Base-by-base conservation (phyloP, 2,888 invertebrate species). In the Nomada lathburiana region DNA sequence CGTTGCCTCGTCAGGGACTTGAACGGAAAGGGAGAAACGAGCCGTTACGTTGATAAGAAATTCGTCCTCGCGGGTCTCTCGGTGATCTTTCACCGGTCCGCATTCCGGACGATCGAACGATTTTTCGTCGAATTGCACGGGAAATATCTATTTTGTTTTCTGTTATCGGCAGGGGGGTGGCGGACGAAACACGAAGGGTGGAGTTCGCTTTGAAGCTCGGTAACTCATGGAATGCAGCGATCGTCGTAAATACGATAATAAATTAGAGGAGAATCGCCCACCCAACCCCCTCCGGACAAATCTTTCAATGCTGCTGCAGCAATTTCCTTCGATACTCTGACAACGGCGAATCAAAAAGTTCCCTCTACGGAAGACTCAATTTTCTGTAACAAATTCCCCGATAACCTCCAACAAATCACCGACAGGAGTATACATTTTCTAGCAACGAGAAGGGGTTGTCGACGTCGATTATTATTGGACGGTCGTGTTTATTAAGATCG, bases 1-100 rank as follows among this genome's bases (percentile, higher is more conserved):
- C 95, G 94, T 94, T 96, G 95, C 77, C 95, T 94, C 60, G 95
- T 95, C 90, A 97, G 94, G 76, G 96, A 95, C 94, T 96, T 94
- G 0, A 93, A 88, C 23, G 47, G 91, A 36, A 36, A 36, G 0
- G 7, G 7, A 36, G 7, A 65, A 65, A 86, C 65, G 5, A 68
- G 7, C n/a, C 26, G 26, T 47, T 52, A 16, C 0, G 29, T 29
- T 29, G 7, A 29, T 44, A n/a, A 20, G 26, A 63, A 65, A 36
- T 20, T 5, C 64, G 1, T n/a, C 52, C 0, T 20, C 7, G 11
- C 18, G 11, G 1, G 1, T 23, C 1, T 9, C 0, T 2, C 16
- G 23, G 18, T 13, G 7, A 16, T 3, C 3, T 7, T 3, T 18
- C 11, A 16, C 16, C 5, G 16, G 23, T 13, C 3, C 4, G 5